A percentile compares a stretch with the other conserved stretches of the same genome.
phyloP scores from a whole-genome alignment of 2,113 vertebrate genomes.

The Panthera leo region DNA sequence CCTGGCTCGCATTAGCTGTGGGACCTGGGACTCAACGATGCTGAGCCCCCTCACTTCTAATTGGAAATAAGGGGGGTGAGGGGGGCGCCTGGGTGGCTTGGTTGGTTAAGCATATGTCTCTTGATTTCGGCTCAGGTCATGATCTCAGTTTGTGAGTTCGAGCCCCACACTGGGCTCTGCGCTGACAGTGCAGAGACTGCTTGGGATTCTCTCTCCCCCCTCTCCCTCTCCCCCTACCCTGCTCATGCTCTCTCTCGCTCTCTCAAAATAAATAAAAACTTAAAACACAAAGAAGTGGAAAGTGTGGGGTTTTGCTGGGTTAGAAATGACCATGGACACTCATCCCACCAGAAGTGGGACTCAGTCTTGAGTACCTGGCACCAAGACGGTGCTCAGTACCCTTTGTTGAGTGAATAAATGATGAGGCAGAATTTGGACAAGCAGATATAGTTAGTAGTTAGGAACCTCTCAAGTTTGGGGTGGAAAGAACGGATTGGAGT shows the following conservation, averaged over 20 bases:
- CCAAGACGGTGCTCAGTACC: neutral
- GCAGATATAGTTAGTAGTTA: neutral
- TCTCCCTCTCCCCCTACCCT: no score
- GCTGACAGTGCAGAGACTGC: no score
- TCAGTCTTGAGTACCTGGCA: neutral
- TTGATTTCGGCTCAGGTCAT: no score
- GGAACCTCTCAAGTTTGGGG: neutral
- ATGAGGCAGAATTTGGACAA: neutral
- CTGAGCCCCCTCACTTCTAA: neutral
- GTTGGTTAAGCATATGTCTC: no score
- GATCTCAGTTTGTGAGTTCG: no score
- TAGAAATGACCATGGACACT: neutral
- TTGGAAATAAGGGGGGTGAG: neutral
- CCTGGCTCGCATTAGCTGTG: neutral
- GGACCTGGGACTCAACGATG: neutral
- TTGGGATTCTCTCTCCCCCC: no score
- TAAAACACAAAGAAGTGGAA: neutral
- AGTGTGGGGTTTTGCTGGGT: no score
- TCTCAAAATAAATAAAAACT: no score
- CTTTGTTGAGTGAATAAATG: neutral
- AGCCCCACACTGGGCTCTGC: no score
- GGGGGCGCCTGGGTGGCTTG: no score
- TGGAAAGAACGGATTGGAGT: neutral
- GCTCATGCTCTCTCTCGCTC: no score
- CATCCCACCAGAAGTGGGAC: neutral